Evolutionary conservation across 1,140 invertebrate species (phyloP), one percentile per base, ranked within the genome.

Genomic region (Tetraneura akinire): DNA sequence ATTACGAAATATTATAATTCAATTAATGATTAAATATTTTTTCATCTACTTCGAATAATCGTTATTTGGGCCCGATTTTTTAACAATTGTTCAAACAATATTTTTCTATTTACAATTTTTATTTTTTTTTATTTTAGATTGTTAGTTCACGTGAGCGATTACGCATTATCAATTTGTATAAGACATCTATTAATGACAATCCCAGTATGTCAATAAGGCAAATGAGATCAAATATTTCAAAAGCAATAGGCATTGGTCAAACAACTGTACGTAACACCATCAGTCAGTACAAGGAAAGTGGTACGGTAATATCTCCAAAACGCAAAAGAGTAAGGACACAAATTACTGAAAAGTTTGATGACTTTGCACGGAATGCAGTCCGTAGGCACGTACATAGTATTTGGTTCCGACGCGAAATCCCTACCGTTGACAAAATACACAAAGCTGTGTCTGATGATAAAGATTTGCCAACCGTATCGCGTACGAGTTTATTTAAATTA

Each of bases 41-140:
- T n/a, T n/a, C 49, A 51, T 51, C 16, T 51, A 51, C n/a, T 51
- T 51, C n/a, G 49, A 51, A 51, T 51, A n/a, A 51, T 51, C 16
- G n/a, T 18, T 18, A 14, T 4, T 18, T 18, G 16, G 16, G 16
- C 18, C 4, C n/a, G 16, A 18, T 18, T 51, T 51, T 51, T 51
- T 51, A 51, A 14, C 4, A 51, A 51, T 4, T 51, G 16, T 6
- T 4, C n/a, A 18, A 18, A 51, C n/a, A 18, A 18, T 51, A 18
- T 18, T 53, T 53, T 53, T 53, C 16, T 53, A 53, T n/a, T 53
- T 49, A 49, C 14, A 49, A 49, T 49, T 49, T 49, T 13, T 49
- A 49, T 53, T 53, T 53, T 60, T 60, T 26, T 26, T 60, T n/a
- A 13, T 60, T 60, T 60, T 26, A 60, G 55, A 60, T 60, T 29